Conservation (phyloP, 1,140 invertebrate genomes). For the Amphibalanus amphitrite region DNA sequence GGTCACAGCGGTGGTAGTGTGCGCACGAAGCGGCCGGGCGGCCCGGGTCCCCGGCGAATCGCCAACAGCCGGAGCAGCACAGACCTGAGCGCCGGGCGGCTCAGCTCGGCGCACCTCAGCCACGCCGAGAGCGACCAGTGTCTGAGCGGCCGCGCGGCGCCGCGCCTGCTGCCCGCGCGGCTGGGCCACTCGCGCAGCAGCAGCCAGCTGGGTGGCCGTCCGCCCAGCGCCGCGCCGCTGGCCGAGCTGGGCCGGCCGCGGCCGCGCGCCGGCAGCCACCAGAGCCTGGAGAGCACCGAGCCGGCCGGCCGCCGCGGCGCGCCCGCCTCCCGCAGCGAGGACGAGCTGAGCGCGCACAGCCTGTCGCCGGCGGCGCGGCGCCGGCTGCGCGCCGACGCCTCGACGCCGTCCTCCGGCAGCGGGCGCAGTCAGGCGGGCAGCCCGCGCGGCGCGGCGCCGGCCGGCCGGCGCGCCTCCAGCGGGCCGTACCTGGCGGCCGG, state of each 20-base stretch:
- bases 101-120: background rate
- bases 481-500: background rate
- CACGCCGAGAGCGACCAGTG: conserved; percentile 7
- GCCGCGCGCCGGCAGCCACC: background rate
- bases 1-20: background rate
- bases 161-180: conserved; percentile 5
- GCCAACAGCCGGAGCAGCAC: conserved; percentile 1
- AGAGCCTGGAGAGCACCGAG: background rate
- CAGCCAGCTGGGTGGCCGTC: background rate
- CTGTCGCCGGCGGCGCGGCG: background rate
- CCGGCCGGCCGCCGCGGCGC: too few relatives aligned
- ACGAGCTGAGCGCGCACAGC: background rate
- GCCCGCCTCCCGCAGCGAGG: background rate
- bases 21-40: background rate
- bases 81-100: conserved; percentile 2
- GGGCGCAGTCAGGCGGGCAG: background rate
- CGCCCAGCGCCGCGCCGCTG: too few relatives aligned
- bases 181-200: background rate
- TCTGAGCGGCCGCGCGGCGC: conserved; percentile 13
- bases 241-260: too few relatives aligned
- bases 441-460: too few relatives aligned
- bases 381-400: background rate
- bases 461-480: too few relatives aligned
- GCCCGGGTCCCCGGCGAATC: background rate
- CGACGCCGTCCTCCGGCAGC: background rate